phyloP scores from a whole-genome alignment of 2,113 vertebrate genomes.

The Seriola aureovittata region DNA sequence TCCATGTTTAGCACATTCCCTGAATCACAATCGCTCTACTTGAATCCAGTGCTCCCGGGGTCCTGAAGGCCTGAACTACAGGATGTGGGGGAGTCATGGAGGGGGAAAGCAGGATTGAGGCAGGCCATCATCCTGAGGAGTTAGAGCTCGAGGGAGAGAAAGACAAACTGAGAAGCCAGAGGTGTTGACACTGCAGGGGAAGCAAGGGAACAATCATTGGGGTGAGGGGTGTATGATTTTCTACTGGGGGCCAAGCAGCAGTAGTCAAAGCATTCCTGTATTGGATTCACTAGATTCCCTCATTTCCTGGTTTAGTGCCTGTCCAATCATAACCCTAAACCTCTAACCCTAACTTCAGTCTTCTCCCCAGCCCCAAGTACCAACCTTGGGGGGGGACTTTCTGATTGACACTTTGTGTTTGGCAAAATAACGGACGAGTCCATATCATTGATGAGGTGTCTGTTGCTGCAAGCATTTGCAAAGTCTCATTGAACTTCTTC shows the following conservation, averaged over 20 bases:
- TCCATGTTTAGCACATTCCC: slow-evolving; percentile 64
- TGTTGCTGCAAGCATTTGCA: not conserved
- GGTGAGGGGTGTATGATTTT: slow-evolving; percentile 21
- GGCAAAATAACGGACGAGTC: not conserved
- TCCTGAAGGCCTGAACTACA: slow-evolving; percentile 9
- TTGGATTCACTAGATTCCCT: slow-evolving; percentile 15
- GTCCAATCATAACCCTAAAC: not conserved
- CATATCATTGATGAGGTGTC: not conserved
- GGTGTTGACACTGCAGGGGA: slow-evolving; percentile 23
- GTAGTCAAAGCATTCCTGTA: slow-evolving; percentile 47
- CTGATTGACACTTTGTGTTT: slow-evolving; percentile 16
- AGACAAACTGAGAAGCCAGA: not conserved
- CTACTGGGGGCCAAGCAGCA: slow-evolving; percentile 35
- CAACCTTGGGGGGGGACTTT: slow-evolving; percentile 3
- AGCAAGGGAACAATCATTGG: slow-evolving; percentile 59
- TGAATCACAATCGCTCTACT: slow-evolving; percentile 22
- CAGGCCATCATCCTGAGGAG: slow-evolving; percentile 23
- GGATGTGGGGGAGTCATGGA: not conserved
- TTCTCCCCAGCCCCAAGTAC: not conserved
- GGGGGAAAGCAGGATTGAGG: not conserved
- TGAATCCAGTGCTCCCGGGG: not conserved
- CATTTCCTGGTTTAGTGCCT: slow-evolving; percentile 17
- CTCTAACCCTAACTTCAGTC: slow-evolving; percentile 11
- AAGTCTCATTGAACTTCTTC: not conserved
- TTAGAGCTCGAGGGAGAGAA: slow-evolving; percentile 2